Conservation (phyloP, 2,113 vertebrate genomes). For the Polyodon spathula region DNA sequence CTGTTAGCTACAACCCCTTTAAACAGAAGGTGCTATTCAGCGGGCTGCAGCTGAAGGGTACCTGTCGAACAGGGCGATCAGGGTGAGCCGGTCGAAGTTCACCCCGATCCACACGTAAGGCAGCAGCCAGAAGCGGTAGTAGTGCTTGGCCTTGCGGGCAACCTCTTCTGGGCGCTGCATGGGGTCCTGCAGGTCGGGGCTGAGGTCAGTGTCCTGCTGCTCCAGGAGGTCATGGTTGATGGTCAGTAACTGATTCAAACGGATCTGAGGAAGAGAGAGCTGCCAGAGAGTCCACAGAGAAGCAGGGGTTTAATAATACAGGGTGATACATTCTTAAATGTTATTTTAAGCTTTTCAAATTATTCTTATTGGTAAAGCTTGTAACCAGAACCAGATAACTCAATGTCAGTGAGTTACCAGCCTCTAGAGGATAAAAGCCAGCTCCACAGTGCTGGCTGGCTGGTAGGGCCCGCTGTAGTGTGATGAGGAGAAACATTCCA, state of each 20-base stretch:
- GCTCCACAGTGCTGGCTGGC: no score
- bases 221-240: constrained; percentile 92
- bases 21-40: no score
- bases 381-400: no score
- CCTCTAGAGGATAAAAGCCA: no score
- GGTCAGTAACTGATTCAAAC: constrained; percentile 85
- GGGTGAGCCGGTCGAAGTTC: constrained; percentile 93
- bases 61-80: constrained; percentile 95
- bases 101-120: constrained; percentile 92
- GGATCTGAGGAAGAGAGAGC: constrained; percentile 86
- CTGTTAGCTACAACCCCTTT: no score
- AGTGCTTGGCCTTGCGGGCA: constrained; percentile 80
- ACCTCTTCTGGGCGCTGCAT: constrained; percentile 70
- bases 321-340: constrained; percentile 14
- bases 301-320: background rate
- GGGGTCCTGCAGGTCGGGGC: constrained; percentile 84
- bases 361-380: no score
- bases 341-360: background rate
- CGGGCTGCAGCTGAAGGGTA: constrained; percentile 24
- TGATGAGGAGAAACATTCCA: no score
- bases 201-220: constrained; percentile 87
- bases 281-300: constrained; percentile 41
- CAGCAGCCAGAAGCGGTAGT: constrained; percentile 92
- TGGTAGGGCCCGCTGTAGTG: no score
- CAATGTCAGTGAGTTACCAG: no score